phyloP scores from a whole-genome alignment of 2,113 vertebrate species.

The Cisticola juncidis region DNA sequence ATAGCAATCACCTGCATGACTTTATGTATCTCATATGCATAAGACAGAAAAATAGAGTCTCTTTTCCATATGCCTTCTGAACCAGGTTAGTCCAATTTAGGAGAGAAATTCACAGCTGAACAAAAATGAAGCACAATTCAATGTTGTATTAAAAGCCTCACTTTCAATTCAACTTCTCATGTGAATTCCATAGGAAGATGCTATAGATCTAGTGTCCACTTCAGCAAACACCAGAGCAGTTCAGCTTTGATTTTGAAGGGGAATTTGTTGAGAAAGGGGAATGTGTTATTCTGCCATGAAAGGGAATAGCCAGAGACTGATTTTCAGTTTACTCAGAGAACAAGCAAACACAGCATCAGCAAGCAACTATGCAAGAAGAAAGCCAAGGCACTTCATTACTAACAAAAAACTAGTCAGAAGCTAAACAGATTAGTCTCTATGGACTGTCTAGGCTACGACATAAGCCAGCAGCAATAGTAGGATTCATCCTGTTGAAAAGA shows the following conservation, averaged over 20 bases:
- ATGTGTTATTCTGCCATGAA: neutral
- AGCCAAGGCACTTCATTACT: neutral
- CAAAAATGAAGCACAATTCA: neutral
- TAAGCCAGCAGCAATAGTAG: neutral
- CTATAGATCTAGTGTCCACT: neutral
- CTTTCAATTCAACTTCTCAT: neutral
- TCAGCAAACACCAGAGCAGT: neutral
- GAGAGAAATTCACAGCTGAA: neutral
- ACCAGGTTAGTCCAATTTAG: neutral
- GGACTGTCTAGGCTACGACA: neutral
- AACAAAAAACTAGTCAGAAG: neutral
- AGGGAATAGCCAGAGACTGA: neutral
- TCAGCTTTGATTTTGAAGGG: neutral
- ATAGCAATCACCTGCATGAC: neutral
- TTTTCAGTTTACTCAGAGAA: neutral
- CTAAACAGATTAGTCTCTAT: neutral
- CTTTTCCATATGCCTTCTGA: neutral
- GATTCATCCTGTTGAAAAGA: neutral
- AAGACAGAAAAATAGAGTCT: neutral
- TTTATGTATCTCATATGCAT: neutral
- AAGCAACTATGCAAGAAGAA: neutral
- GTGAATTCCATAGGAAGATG: neutral
- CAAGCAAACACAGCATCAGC: neutral
- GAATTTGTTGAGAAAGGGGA: neutral
- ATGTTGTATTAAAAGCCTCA: neutral